phyloP scores from a whole-genome alignment of 2,113 vertebrate species.

The Taxidea taxus region DNA sequence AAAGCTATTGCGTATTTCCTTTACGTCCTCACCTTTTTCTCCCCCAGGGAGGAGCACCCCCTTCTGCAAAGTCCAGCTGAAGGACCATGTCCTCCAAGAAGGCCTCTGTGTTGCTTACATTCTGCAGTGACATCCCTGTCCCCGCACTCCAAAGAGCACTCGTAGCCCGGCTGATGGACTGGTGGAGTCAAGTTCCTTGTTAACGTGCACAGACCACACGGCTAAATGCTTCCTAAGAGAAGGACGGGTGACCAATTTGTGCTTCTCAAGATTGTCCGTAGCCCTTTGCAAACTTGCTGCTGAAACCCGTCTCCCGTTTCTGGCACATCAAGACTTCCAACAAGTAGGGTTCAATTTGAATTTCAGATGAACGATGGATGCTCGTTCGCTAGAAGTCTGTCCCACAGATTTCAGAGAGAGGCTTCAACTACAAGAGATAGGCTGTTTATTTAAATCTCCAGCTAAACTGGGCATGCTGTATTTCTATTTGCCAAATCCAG shows the following conservation, averaged over 20 bases:
- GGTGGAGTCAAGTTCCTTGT: neutral
- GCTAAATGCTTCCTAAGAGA: neutral
- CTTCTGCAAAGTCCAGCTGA: neutral
- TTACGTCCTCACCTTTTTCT: neutral
- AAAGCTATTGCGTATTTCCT: neutral
- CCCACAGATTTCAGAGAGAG: neutral
- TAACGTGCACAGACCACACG: neutral
- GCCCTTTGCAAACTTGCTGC: too few species aligned
- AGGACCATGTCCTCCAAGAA: neutral
- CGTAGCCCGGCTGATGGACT: too few species aligned
- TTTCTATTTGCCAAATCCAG: neutral
- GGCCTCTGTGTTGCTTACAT: neutral
- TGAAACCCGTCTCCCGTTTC: neutral
- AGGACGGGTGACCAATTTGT: accelerated
- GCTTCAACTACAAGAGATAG: neutral
- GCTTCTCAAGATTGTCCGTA: neutral
- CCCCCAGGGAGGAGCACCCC: neutral
- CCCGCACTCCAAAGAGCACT: accelerated
- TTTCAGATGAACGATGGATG: neutral
- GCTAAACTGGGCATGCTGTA: too few species aligned
- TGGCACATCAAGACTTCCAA: neutral
- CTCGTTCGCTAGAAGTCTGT: neutral
- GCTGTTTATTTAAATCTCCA: neutral
- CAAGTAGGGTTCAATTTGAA: neutral
- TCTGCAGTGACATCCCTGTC: neutral